These are phyloP conservation scores for Hydrochoerus hydrochaeris DNA, from an alignment of 2,113 vertebrate species.

Conservation along the genomic window DNA sequence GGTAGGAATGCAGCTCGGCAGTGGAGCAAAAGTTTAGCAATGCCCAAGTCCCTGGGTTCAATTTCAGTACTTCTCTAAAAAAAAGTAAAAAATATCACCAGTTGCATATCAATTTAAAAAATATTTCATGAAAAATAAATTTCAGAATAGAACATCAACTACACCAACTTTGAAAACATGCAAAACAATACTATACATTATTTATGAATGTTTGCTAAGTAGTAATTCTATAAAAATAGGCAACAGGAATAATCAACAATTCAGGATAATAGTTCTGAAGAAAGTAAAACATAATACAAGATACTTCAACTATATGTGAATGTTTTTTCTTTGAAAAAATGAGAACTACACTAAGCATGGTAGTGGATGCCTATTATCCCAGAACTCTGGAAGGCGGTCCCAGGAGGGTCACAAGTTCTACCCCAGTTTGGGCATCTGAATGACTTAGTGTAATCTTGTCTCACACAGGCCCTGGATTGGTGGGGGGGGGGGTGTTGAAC, in stretches of 20 bases:
- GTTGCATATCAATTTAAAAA: not conserved
- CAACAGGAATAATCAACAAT: conserved; percentile 7
- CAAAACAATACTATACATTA: not conserved
- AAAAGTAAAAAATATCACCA: not conserved
- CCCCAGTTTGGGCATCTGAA: not conserved
- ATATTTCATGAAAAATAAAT: conserved; percentile 35
- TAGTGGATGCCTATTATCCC: not conserved
- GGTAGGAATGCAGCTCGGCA: not conserved
- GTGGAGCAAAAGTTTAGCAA: not conserved
- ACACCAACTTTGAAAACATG: not conserved
- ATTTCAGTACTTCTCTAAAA: not conserved
- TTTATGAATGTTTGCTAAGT: not conserved
- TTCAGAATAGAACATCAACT: not conserved
- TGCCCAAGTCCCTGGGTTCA: not conserved
- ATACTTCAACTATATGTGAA: not conserved
- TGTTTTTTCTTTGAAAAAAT: not conserved
- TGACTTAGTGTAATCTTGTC: not conserved
- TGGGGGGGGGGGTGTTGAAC: not conserved
- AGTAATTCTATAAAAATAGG: conserved; percentile 27
- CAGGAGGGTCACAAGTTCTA: not conserved
- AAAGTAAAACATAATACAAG: conserved; percentile 25
- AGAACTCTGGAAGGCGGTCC: not conserved
- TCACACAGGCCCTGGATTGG: not conserved
- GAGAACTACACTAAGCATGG: not conserved
- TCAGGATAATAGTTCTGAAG: not conserved